phyloP scores from a whole-genome alignment of 2,797 vertebrate genomes.

The Alosa sapidissima region DNA sequence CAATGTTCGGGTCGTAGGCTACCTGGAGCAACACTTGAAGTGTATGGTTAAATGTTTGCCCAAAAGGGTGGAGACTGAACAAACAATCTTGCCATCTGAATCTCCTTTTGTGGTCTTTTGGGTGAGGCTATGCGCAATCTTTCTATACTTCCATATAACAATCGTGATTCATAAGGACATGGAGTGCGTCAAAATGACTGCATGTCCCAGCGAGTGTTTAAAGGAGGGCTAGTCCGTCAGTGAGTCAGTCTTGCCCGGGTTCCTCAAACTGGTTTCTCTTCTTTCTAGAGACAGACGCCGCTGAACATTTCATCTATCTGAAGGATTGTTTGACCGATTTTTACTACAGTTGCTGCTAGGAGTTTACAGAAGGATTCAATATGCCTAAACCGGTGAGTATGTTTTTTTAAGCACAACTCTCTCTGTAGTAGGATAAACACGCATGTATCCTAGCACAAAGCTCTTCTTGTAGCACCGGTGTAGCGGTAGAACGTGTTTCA shows the following conservation, averaged over 20 bases:
- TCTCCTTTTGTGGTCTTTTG: conserved; percentile 34
- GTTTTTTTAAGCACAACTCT: not conserved
- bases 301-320: conserved; percentile 18
- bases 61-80: conserved; percentile 47
- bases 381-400: conserved; percentile 78
- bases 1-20: not conserved
- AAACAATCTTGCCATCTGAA: conserved; percentile 27
- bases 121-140: conserved; percentile 48
- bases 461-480: not conserved
- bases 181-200: conserved; percentile 39
- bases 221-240: conserved; percentile 37
- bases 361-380: conserved; percentile 51
- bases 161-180: conserved; percentile 49
- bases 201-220: conserved; percentile 51
- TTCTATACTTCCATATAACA: conserved; percentile 33
- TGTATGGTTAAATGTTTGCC: conserved; percentile 39
- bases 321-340: conserved; percentile 36
- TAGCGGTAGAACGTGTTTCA: not conserved
- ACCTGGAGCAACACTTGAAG: not conserved
- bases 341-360: conserved; percentile 31
- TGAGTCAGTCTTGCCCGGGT: conserved; percentile 56
- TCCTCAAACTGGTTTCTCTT: conserved; percentile 72
- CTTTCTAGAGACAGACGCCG: conserved; percentile 51
- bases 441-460: conserved; percentile 35
- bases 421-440: not conserved